Conservation (phyloP, 1,140 invertebrate species). For the Dryas iulia region DNA sequence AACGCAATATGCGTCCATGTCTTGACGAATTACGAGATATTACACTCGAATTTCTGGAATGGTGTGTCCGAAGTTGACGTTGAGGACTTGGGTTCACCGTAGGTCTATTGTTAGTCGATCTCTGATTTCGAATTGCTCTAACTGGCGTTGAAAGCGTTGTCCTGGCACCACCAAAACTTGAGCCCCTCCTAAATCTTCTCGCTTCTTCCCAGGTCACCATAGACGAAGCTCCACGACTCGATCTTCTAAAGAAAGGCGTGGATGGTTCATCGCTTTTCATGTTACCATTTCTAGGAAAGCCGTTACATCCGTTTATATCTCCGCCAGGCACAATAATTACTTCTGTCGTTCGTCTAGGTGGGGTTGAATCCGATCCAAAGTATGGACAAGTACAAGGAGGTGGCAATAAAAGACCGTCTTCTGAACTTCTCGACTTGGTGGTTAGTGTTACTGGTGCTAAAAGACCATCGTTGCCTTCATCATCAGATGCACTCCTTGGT, state of each 20-base stretch:
- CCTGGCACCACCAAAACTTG: constrained; percentile 82
- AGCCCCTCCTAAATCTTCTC: constrained; percentile 75
- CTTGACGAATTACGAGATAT: constrained; percentile 89
- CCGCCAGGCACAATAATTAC: constrained; percentile 70
- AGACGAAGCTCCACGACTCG: constrained; percentile 66
- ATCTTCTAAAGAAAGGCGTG: constrained; percentile 62
- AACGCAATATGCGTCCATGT: constrained; percentile 88
- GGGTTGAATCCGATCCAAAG: constrained; percentile 83
- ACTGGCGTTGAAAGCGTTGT: constrained; percentile 72
- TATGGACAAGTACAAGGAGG: constrained; percentile 89
- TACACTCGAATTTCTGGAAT: constrained; percentile 88
- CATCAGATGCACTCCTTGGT: constrained; percentile 70
- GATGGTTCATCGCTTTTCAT: constrained; percentile 71
- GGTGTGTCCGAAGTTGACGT: constrained; percentile 83
- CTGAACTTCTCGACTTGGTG: constrained; percentile 66
- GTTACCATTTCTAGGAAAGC: constrained; percentile 62
- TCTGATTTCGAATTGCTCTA: constrained; percentile 66
- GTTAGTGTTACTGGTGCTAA: constrained; percentile 60
- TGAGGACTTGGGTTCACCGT: constrained; percentile 79
- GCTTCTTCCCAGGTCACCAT: constrained; percentile 84
- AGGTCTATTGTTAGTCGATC: constrained; percentile 53
- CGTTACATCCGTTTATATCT: constrained; percentile 68
- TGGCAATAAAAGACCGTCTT: constrained; percentile 81
- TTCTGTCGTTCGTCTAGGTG: constrained; percentile 66
- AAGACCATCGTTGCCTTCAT: constrained; percentile 67